These are phyloP conservation scores for Bombylius major DNA, from an alignment of 2,888 invertebrate species.

Conservation along the genomic window DNA sequence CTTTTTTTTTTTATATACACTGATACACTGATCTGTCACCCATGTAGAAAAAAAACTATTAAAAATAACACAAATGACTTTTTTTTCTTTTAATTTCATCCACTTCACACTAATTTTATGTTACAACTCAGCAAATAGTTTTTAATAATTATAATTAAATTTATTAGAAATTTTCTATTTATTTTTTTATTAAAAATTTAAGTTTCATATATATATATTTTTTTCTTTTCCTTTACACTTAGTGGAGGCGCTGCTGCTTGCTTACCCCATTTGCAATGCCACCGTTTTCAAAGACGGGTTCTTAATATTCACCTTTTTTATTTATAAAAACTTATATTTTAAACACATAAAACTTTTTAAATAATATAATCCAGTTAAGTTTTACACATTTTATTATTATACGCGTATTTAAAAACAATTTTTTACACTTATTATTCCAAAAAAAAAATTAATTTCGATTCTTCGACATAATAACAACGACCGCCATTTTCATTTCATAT, in stretches of 20 bases:
- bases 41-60: constrained; percentile 25
- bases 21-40: constrained; percentile 38
- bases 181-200: not conserved
- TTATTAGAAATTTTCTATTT: not conserved
- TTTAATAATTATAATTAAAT: not conserved
- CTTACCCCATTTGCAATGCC: constrained; percentile 56
- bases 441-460: not conserved
- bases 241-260: constrained; percentile 22
- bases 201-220: not conserved
- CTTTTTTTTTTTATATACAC: constrained; percentile 34
- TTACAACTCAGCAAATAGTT: not conserved
- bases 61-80: constrained; percentile 41
- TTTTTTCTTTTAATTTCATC: constrained; percentile 17
- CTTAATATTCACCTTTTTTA: not conserved
- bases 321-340: not conserved
- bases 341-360: not conserved
- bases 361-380: too few relatives aligned
- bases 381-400: too few relatives aligned
- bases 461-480: constrained; percentile 94
- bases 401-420: too few relatives aligned
- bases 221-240: not conserved
- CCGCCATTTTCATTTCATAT: constrained; percentile 91
- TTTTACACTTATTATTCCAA: not conserved
- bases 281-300: constrained; percentile 5
- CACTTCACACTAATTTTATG: too few relatives aligned